phyloP scores from a whole-genome alignment of 2,113 vertebrate species.

The Cyprinus carpio region DNA sequence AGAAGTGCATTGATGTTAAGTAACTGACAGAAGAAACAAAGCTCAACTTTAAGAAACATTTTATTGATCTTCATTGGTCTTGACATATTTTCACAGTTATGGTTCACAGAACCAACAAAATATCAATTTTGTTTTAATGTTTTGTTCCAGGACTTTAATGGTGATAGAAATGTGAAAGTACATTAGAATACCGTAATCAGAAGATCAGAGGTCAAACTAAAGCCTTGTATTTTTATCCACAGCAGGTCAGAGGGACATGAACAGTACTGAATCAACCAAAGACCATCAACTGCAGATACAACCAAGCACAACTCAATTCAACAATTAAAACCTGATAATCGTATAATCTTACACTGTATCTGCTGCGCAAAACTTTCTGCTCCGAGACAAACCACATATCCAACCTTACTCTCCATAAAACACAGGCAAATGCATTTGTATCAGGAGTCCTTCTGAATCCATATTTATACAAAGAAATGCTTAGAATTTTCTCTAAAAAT shows the following conservation, averaged over 20 bases:
- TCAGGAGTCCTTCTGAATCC: no score
- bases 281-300: background rate
- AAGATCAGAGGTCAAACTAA: background rate
- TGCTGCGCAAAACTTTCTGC: background rate
- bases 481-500: background rate
- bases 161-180: conserved; percentile 57
- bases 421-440: no score
- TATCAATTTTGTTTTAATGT: conserved; percentile 43
- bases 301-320: background rate
- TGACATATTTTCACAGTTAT: conserved; percentile 55
- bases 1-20: background rate
- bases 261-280: background rate
- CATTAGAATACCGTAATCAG: background rate
- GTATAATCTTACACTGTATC: background rate
- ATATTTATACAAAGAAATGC: no score
- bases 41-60: conserved; percentile 57
- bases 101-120: conserved; percentile 79
- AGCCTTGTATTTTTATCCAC: background rate
- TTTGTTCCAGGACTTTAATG: conserved; percentile 51
- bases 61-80: conserved; percentile 61
- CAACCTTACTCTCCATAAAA: background rate
- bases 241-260: background rate
- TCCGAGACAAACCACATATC: background rate
- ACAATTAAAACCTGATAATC: background rate
- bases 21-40: background rate